These are phyloP conservation scores for Chromis chromis DNA, from an alignment of 2,797 vertebrate species.

Conservation along the genomic window DNA sequence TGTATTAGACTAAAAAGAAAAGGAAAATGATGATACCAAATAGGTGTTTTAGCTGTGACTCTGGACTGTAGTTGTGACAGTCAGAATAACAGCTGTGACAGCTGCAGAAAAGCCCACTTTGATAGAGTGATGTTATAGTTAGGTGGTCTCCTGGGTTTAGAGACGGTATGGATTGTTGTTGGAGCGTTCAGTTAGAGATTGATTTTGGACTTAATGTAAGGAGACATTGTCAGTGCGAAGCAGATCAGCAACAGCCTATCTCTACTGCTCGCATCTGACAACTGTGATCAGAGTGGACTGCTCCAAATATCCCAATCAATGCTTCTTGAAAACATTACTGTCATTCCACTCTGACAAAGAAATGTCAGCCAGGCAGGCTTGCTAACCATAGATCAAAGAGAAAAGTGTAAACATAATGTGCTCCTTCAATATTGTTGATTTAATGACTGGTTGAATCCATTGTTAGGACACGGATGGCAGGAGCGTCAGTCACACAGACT, in stretches of 20 bases:
- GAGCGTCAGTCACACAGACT: too few relatives aligned
- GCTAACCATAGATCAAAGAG: constrained; percentile 1
- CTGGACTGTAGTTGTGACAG: neutral
- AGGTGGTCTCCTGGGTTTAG: constrained; percentile 59
- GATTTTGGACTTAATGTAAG: constrained; percentile 75
- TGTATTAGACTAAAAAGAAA: too few relatives aligned
- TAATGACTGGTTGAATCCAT: constrained; percentile 30
- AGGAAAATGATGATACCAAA: neutral
- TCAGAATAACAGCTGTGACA: constrained; percentile 23
- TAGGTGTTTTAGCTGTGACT: neutral
- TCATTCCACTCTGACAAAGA: constrained; percentile 44
- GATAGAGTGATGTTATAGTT: constrained; percentile 57
- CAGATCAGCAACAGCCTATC: constrained; percentile 63
- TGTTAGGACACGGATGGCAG: neutral
- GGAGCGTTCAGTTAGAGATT: constrained; percentile 72
- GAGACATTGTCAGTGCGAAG: constrained; percentile 68
- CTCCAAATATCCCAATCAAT: constrained; percentile 59
- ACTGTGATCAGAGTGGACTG: constrained; percentile 59
- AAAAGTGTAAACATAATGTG: constrained; percentile 7
- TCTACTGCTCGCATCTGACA: constrained; percentile 55
- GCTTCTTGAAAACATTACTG: constrained; percentile 59
- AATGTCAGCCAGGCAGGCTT: constrained; percentile 18
- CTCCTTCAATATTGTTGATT: constrained; percentile 38
- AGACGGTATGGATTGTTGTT: constrained; percentile 72
- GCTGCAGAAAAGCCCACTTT: constrained; percentile 35